These are phyloP conservation scores for Conus canariensis DNA, from an alignment of 2,888 invertebrate species.

Conservation along the genomic window DNA sequence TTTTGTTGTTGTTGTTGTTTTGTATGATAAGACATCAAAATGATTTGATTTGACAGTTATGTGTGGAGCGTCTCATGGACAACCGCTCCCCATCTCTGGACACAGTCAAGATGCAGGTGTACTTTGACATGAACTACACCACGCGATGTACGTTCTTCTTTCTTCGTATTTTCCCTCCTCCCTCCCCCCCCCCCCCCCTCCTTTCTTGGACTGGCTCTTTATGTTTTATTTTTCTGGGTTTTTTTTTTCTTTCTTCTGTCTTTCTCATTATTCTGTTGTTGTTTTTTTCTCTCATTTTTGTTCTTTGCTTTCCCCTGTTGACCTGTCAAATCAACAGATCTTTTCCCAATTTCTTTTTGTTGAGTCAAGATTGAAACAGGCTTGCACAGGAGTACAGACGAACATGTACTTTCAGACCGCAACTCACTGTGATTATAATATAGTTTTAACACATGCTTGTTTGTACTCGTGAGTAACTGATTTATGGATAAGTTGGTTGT, in stretches of 20 bases:
- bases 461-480: background rate
- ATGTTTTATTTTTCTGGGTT: background rate
- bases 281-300: too few relatives aligned
- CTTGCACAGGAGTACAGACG: too few relatives aligned
- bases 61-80: slow-evolving; percentile 77
- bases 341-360: too few relatives aligned
- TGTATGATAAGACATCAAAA: background rate
- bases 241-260: background rate
- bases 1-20: background rate
- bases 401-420: too few relatives aligned
- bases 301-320: too few relatives aligned
- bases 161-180: background rate
- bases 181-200: background rate
- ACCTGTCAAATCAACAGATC: too few relatives aligned
- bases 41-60: slow-evolving; percentile 66
- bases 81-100: slow-evolving; percentile 77
- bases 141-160: slow-evolving; percentile 70
- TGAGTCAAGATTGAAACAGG: background rate
- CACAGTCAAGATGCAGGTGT: slow-evolving; percentile 80
- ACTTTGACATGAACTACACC: slow-evolving; percentile 80
- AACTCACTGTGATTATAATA: too few relatives aligned
- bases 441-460: too few relatives aligned
- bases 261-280: too few relatives aligned
- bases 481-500: background rate
- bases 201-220: background rate